phyloP scores from a whole-genome alignment of 2,113 vertebrate species.

The Petromus typicus region DNA sequence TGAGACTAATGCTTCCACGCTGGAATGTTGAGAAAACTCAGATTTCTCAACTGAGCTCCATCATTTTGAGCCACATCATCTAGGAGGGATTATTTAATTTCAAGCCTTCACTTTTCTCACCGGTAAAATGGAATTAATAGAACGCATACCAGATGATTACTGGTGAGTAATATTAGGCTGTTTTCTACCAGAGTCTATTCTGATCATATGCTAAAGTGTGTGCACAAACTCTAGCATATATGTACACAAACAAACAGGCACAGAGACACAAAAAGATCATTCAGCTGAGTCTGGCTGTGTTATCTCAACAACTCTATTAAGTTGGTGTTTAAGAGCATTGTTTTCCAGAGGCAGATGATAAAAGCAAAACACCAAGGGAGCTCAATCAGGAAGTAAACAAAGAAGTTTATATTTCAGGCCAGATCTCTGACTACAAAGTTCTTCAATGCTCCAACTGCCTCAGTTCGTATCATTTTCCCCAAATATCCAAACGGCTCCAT shows the following conservation, averaged over 20 bases:
- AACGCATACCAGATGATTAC: not conserved
- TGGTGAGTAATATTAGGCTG: not conserved
- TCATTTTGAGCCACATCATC: not conserved
- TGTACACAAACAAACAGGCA: not conserved
- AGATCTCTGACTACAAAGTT: not conserved
- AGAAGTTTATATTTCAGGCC: not conserved
- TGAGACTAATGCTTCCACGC: not conserved
- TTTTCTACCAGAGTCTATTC: not conserved
- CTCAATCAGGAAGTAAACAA: not conserved
- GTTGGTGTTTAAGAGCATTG: not conserved
- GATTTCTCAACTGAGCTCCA: not conserved
- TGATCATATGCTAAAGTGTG: not conserved
- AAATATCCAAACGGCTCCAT: not conserved
- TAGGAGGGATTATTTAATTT: not conserved
- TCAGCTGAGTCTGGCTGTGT: not conserved
- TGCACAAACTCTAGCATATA: not conserved
- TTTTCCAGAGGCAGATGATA: not conserved
- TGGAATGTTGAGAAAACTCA: not conserved
- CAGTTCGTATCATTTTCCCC: not conserved
- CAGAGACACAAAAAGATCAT: not conserved
- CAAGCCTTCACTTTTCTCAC: conserved; percentile 14
- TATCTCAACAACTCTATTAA: not conserved
- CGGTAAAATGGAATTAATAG: not conserved
- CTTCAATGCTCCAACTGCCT: not conserved
- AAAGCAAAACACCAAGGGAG: not conserved